Base-by-base conservation (phyloP, 2,888 invertebrate genomes). In the Hoplodrina blanda region DNA sequence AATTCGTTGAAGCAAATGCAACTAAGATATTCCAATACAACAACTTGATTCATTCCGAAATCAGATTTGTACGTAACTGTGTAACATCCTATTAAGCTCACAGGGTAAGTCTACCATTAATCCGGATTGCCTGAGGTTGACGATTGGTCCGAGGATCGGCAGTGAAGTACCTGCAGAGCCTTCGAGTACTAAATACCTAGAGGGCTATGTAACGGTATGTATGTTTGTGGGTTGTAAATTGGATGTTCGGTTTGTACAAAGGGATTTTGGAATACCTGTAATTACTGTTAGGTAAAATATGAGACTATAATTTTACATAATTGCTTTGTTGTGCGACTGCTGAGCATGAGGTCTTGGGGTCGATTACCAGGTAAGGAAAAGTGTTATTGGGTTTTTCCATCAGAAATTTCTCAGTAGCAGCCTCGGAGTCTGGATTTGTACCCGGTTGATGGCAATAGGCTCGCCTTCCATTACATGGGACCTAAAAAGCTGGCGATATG, bases 11-110 rank as follows among this genome's bases (percentile, higher is more conserved):
- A 25, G 25, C 25, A 25, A 25, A 25, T 25, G 25, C 25, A 25
- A 25, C 25, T 25, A 25, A 4, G 17, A 46, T 46, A 46, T 1
- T 13, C 41, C 41, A 15, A 46, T 46, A 46, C 46, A 17, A 1
- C 46, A 17, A 19, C 10, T 19, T 50, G 50, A n/a, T 50, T 8
- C 46, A 46, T 17, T 46, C 17, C 17, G 17, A 5, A 10, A 46
- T 46, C 17, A 46, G 46, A 46, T 46, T 46, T 41, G 41, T 41
- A 41, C 1, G 41, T 13, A 41, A 2, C 2, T 5, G 8, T 71
- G 54, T 62, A 54, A 13, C 54, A 50, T 69, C 17, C 44, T 56
- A 76, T 76, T 50, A 50, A 44, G 54, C 52, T 53, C 44, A 52
- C 44, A 13, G 17, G 19, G 13, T 30, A 25, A 52, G 50, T 30